Base-by-base conservation (phyloP, 2,797 vertebrate species). In the Glossophaga mutica region DNA sequence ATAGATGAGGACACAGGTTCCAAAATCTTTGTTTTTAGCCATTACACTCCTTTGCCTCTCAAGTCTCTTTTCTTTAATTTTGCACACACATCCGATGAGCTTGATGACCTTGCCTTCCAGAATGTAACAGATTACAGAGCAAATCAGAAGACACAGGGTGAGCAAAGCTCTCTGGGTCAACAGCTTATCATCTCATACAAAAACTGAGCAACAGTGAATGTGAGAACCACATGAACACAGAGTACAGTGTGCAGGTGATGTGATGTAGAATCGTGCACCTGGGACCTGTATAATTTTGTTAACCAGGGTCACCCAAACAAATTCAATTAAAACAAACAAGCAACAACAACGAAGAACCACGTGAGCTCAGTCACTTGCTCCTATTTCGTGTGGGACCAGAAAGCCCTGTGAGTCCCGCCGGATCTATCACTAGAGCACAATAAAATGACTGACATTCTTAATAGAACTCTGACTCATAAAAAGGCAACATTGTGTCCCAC, bases 41-140 rank as follows among this genome's bases (percentile, higher is more conserved):
- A 48, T 48, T 73, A 12, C 5, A 39, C 26, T 52, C 8, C 42
- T 87, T 10, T 79, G 26, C 11, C 32, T 86, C 39, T 55, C 29
- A 15, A 59, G 57, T 55, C 57, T 83, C 44, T 93, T 87, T 92
- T 48, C 68, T 91, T 15, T 57, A 76, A 85, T 37, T 92, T 83
- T 89, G 62, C 1, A 39, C 29, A 39, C 11, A 73, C 4, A 48
- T 12, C 50, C 26, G 34, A 9, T 12, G 24, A 68, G 29, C 44
- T 90, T 65, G 14, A 7, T 24, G 62, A 29, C 18, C 55, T 42
- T 39, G 32, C 50, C 67, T 91, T 89, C n/a, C 19, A 77, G 32
- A 46, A 86, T 14, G 42, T 48, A 87, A 44, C 1, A 44, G 44
- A 87, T 10, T 37, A 79, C 52, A 59, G 78, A 94, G 39, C 16